Percentiles rank a stretch among this genome's conserved stretches.
Evolutionary conservation across 2,888 invertebrate species (phyloP).

Genomic region (Diloba caeruleocephala): DNA sequence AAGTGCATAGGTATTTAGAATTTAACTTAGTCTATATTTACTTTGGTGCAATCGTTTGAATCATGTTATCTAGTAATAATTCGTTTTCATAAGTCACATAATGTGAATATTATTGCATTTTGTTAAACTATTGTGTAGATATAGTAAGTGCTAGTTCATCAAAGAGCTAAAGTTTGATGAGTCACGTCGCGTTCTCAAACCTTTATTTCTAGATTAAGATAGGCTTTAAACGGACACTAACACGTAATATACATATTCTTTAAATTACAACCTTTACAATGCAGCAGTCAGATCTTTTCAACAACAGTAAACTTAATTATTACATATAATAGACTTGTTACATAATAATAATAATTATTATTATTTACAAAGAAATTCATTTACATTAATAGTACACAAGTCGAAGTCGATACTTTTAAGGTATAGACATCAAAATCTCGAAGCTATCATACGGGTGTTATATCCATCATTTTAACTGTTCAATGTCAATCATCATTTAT

Average conservation of each 20-base stretch:
- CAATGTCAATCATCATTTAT: neutral
- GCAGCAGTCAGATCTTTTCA: conserved; percentile 72
- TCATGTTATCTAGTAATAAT: conserved; percentile 34
- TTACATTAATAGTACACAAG: conserved; percentile 33
- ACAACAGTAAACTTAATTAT: conserved; percentile 67
- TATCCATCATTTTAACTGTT: neutral
- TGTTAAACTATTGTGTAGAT: conserved; percentile 28
- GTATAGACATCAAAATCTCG: no score
- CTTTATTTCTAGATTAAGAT: conserved; percentile 49
- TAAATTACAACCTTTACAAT: conserved; percentile 74
- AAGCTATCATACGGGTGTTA: no score
- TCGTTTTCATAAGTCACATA: conserved; percentile 43
- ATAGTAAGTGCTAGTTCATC: conserved; percentile 26
- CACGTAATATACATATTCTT: conserved; percentile 59
- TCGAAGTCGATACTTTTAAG: no score
- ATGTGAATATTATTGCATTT: conserved; percentile 35
- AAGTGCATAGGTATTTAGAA: conserved; percentile 8
- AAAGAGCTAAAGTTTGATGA: conserved; percentile 26
- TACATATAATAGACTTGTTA: conserved; percentile 62
- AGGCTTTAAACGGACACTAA: conserved; percentile 74
- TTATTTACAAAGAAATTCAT: conserved; percentile 55
- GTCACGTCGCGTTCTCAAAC: conserved; percentile 19
- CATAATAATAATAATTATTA: conserved; percentile 59
- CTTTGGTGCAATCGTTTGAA: conserved; percentile 22
- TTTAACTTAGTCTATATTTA: conserved; percentile 20